Evolutionary conservation across 2,888 invertebrate genomes (phyloP).

Genomic region (Rhyacophila evoluta): DNA sequence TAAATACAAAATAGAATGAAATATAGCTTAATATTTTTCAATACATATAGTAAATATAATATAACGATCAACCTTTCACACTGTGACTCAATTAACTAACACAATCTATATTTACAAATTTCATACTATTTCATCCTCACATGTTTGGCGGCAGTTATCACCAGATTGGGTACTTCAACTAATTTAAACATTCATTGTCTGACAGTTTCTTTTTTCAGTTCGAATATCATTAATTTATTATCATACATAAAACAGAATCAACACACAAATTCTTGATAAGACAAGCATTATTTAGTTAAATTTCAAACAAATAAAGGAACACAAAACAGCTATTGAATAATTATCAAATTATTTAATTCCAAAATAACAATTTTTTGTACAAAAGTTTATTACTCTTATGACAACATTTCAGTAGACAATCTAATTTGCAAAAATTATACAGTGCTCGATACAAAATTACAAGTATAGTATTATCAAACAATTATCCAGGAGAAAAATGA

Average conservation of each 20-base stretch:
- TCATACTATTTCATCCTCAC: not conserved
- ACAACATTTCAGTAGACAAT: too few species aligned
- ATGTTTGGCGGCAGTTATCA: slow-evolving; percentile 9
- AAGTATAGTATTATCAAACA: too few species aligned
- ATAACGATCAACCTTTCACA: not conserved
- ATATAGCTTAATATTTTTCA: slow-evolving; percentile 27
- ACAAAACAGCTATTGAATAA: not conserved
- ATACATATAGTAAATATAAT: not conserved
- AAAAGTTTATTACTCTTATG: too few species aligned
- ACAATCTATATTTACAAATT: not conserved
- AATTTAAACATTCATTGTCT: not conserved
- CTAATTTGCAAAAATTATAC: too few species aligned
- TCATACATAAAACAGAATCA: not conserved
- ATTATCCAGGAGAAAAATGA: too few species aligned
- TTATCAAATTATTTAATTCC: too few species aligned
- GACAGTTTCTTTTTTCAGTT: slow-evolving; percentile 6
- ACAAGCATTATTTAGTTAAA: not conserved
- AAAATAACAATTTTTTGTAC: too few species aligned
- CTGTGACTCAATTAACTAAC: not conserved
- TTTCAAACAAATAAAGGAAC: too few species aligned
- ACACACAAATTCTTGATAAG: not conserved
- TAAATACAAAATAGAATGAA: slow-evolving; percentile 28
- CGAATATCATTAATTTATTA: not conserved
- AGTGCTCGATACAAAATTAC: too few species aligned
- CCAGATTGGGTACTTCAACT: not conserved